phyloP scores from a whole-genome alignment of 1,140 invertebrate genomes.

The Pseudomyrmex concolor region DNA sequence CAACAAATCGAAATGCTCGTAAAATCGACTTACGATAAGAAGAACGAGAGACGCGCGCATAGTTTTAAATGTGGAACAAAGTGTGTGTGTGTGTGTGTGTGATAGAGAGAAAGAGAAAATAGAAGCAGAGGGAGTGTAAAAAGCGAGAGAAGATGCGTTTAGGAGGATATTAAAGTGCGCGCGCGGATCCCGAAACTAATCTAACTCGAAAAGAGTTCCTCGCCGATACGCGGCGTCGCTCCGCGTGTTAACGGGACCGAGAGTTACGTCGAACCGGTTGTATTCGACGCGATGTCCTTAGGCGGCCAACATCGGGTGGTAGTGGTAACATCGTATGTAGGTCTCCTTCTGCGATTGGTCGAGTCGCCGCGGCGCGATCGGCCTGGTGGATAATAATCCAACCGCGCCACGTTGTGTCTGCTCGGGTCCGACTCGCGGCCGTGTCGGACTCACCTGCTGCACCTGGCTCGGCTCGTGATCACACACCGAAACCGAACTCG shows the following conservation, averaged over 20 bases:
- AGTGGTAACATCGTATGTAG: conserved; percentile 68
- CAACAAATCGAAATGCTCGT: too few species aligned
- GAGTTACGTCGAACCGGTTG: conserved; percentile 64
- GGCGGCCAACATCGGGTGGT: conserved; percentile 33
- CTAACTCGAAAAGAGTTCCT: conserved; percentile 61
- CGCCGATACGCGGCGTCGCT: neutral
- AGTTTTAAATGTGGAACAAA: too few species aligned
- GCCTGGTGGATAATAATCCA: conserved; percentile 61
- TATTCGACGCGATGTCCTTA: conserved; percentile 61
- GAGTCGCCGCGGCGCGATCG: conserved; percentile 28
- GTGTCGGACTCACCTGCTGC: conserved; percentile 71
- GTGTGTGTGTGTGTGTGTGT: too few species aligned
- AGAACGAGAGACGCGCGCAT: too few species aligned
- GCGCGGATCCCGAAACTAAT: neutral
- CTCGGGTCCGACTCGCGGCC: conserved; percentile 19
- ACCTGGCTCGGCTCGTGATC: conserved; percentile 69
- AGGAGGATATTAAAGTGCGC: conserved; percentile 3
- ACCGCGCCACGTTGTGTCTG: conserved; percentile 48
- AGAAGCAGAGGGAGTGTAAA: neutral
- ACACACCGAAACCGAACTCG: conserved; percentile 65
- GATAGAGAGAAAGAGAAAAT: too few species aligned
- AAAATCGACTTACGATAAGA: too few species aligned
- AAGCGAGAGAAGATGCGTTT: conserved; percentile 44
- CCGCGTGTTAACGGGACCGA: conserved; percentile 68
- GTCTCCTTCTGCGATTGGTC: conserved; percentile 68